Percentiles rank a stretch among this genome's conserved stretches.
Evolutionary conservation across 2,888 invertebrate species (phyloP).

Genomic region (Lamellibrachia satsuma): DNA sequence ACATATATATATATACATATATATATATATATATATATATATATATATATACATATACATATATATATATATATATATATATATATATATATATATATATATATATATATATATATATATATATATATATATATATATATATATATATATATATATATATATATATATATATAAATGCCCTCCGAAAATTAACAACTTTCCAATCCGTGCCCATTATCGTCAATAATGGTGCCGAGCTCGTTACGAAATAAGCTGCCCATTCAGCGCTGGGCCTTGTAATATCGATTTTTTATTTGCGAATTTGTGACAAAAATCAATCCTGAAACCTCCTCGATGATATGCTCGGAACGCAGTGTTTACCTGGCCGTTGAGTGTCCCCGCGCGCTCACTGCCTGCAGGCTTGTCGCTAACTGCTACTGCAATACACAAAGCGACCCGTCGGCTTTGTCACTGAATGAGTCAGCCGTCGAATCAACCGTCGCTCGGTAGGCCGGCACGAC

Average conservation of each 20-base stretch:
- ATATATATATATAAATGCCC: neutral
- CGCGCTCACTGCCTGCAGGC: neutral
- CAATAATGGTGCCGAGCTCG: neutral
- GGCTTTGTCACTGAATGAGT: neutral
- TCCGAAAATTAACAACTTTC: neutral
- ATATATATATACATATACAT: too few species aligned
- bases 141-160: neutral
- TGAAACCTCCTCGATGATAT: neutral
- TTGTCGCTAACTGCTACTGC: conserved; percentile 4
- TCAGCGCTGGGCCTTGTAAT: neutral
- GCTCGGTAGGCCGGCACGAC: neutral
- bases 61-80: too few species aligned
- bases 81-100: too few species aligned
- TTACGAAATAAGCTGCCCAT: neutral
- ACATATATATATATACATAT: too few species aligned
- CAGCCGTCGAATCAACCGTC: neutral
- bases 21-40: too few species aligned
- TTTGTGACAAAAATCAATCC: conserved; percentile 12
- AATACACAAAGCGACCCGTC: neutral
- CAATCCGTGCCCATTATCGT: neutral
- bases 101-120: too few species aligned
- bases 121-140: neutral
- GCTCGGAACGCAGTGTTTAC: neutral
- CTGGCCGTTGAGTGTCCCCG: conserved; percentile 2
- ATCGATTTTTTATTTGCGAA: neutral